Base-by-base conservation (phyloP, 2,113 vertebrate species). In the Entosphenus tridentatus region DNA sequence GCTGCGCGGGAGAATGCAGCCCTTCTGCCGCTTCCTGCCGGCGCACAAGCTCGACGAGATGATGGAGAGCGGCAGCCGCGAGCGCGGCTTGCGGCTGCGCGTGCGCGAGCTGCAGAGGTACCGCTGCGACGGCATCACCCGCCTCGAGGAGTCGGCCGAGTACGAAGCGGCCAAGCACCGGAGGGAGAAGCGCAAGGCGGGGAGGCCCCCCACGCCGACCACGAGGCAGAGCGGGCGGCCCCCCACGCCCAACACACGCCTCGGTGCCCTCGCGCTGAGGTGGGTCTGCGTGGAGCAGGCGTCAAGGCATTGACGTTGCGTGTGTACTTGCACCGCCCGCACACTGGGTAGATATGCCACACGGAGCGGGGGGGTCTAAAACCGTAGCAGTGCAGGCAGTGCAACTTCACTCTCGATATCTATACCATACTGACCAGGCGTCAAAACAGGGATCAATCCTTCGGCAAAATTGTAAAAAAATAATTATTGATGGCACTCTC, bases 21-120 rank as follows among this genome's bases (percentile, higher is more conserved):
- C 84, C 1, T 81, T 97, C 9, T 98, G 89, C 70, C 93, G 96
- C 81, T 95, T 98, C 74, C 87, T 97, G 93, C 89, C 89, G 1
- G 85, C 84, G 68, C 84, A 87, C 57, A 90, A 98, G 75, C 85
- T 90, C 2, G 92, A 97, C 55, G 93, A 97, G 57, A 85, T 95
- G 70, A 93, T 98, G 2, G 92, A 98, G 74, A 93, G 86, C 77
- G 86, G 95, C 82, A 87, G 96, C 73, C 95, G 92, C 67, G 93
- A 98, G 73, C 86, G 87, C 11, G 57, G 83, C 71, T 82, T 98
- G 10, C 80, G 91, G 10, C 83, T 87, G 4, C 96, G 96, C 74
- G 89, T 98, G 57, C 81, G 93, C 0, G 92, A 98, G 74, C 83
- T 97, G 74, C 93, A 98, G 77, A 80, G 93, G 9, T 97, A 93